Percentiles rank a stretch among this genome's conserved stretches.
Evolutionary conservation across 2,888 invertebrate species (phyloP).

Genomic region (Pocota personata): DNA sequence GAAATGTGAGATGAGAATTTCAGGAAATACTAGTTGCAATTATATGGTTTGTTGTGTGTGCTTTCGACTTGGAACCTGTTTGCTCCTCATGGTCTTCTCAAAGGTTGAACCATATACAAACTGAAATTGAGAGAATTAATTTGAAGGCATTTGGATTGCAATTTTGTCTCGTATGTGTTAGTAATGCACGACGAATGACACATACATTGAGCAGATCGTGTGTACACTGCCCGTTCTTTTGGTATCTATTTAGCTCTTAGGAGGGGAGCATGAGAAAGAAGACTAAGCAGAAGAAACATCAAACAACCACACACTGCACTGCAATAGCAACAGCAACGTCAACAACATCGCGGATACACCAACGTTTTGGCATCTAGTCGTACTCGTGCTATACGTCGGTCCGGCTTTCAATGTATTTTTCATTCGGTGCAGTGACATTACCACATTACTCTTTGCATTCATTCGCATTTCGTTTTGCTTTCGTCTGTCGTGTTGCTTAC

Average conservation of each 20-base stretch:
- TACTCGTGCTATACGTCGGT: constrained; percentile 24
- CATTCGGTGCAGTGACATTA: constrained; percentile 50
- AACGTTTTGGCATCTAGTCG: constrained; percentile 27
- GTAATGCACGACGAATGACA: constrained; percentile 12
- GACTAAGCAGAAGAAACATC: constrained; percentile 28
- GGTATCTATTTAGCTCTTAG: neutral
- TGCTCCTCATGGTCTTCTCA: constrained; percentile 28
- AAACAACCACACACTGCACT: constrained; percentile 43
- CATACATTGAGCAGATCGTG: constrained; percentile 47
- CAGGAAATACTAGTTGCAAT: constrained; percentile 51
- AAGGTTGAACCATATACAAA: constrained; percentile 8
- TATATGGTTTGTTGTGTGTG: neutral
- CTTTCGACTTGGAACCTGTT: constrained; percentile 48
- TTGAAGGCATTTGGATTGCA: constrained; percentile 35
- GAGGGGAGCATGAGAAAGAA: constrained; percentile 17
- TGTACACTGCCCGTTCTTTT: constrained; percentile 32
- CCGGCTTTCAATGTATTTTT: constrained; percentile 41
- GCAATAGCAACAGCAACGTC: constrained; percentile 23
- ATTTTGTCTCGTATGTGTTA: constrained; percentile 21
- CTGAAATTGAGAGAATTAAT: constrained; percentile 31
- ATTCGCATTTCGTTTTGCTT: constrained; percentile 47
- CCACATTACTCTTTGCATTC: constrained; percentile 39
- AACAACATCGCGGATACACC: constrained; percentile 24
- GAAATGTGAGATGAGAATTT: constrained; percentile 17
- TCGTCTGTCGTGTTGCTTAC: constrained; percentile 28